Evolutionary conservation across 2,797 vertebrate genomes (phyloP), one percentile per base, ranked within the genome.

Genomic region (Acanthurus leucopareius): DNA sequence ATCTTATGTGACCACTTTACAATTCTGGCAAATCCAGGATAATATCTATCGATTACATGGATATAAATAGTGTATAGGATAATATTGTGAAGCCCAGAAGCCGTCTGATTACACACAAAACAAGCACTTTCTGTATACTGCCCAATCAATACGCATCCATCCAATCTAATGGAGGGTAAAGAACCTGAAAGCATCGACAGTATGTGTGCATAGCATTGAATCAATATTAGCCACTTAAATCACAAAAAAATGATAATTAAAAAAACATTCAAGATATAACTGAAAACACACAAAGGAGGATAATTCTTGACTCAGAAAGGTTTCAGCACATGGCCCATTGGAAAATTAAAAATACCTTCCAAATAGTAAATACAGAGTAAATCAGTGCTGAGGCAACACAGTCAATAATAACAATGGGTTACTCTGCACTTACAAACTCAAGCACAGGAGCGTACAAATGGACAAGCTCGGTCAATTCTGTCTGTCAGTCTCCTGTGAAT

Each of bases 81-180:
- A 20, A 67, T 17, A 38, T 32, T 25, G 17, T 32, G 1, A 63
- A 38, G 65, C 28, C 73, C 54, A 62, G 17, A 59, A 71, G 57
- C 16, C 10, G 10, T 16, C n/a, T 66, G 49, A 73, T 42, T 60
- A 2, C 7, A 40, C 47, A 62, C 52, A 68, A 63, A n/a, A 48
- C 51, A 71, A 20, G 8, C n/a, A 3, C 58, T n/a, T 2, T 67
- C 42, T 3, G 28, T 58, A 1, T 32, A 71, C 72, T 28, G 59
- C n/a, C 1, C 17, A 64, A 86, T 89, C 85, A 75, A 90, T 90
- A 71, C 45, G 68, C 62, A 79, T 79, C 44, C 62, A 78, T 75
- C 62, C 22, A 56, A 53, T 10, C 74, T 83, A 88, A 88, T 83
- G 67, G 70, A 83, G 56, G 75, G 48, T 22, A 83, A 75, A 76